phyloP scores from a whole-genome alignment of 30 jellyfish, hydroid and myxozoan genomes.

The Chrysaora quinquecirrha region DNA sequence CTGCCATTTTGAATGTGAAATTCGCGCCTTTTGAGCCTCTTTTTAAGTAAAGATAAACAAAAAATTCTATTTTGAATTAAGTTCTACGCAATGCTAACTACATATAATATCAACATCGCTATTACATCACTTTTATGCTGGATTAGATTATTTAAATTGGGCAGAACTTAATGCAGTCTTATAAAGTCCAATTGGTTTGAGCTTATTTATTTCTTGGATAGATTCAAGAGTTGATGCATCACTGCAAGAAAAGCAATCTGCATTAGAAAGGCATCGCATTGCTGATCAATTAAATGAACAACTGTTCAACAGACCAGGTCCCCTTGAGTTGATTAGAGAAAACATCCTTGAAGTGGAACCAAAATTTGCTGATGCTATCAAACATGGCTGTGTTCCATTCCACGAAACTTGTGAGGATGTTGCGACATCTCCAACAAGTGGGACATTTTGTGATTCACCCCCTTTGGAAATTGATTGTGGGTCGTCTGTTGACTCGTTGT shows the following conservation, averaged over 20 bases:
- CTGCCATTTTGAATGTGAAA: too few species aligned
- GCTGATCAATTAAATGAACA: constrained; percentile 95
- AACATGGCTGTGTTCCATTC: constrained; percentile 82
- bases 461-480: constrained; percentile 65
- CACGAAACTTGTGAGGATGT: constrained; percentile 68
- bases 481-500: constrained; percentile 55
- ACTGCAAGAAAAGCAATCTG: constrained; percentile 70
- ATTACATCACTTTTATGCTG: too few species aligned
- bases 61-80: too few species aligned
- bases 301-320: constrained; percentile 94
- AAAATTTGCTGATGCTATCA: constrained; percentile 77
- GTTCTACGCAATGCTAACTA: too few species aligned
- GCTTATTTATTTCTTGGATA: constrained; percentile 8
- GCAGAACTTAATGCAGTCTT: too few species aligned
- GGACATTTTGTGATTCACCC: constrained; percentile 39
- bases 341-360: constrained; percentile 84
- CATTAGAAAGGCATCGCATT: constrained; percentile 85
- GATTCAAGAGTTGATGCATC: constrained; percentile 91
- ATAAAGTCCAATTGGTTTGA: too few species aligned
- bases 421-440: constrained; percentile 51
- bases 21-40: too few species aligned
- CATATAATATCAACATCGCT: too few species aligned
- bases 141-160: too few species aligned
- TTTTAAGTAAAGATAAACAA: too few species aligned
- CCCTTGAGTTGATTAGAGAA: constrained; percentile 84